Base-by-base conservation (phyloP, 2,113 vertebrate genomes). In the Pygathrix nemaeus region DNA sequence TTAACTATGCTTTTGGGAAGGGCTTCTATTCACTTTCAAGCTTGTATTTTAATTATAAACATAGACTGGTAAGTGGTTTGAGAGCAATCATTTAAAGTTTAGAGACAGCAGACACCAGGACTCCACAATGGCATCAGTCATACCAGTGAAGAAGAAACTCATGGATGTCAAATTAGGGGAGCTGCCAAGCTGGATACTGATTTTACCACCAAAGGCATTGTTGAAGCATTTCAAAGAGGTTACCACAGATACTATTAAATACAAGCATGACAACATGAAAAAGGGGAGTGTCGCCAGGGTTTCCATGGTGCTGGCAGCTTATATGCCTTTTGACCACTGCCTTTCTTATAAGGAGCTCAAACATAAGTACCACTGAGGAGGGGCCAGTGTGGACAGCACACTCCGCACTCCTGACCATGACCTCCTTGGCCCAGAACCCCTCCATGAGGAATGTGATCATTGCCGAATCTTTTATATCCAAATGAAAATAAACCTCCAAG, bases 81-180 rank as follows among this genome's bases (percentile, higher is more conserved):
- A 88, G 76, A 83, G 96, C 64, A 92, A 70, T 20, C 57, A 88
- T 84, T 96, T 88, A 72, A 92, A 90, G n/a, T 95, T 97, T 45
- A 88, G 89, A 64, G 27, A 64, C 11, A 64, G 68, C n/a, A 38
- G 68, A 38, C 68, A 38, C 18, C 68, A 72, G n/a, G 68, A 72
- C 68, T 38, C 35, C 68, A 38, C n/a, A 38, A 72, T 20, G n/a
- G 68, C 18, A 20, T 72, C n/a, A 38, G 35, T 72, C 35, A 20
- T 38, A 72, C n/a, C 68, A 72, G n/a, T 21, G 68, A 72, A 72
- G n/a, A 38, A 72, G 68, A 72, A 72, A 72, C 18, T 72, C 68
- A 72, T 72, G 68, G 61, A 38, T 72, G n/a, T 72, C 18, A 38
- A 38, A 38, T 38, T 38, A 72, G 17, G 18, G 18, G 68, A 38